Evolutionary conservation across 2,888 invertebrate genomes (phyloP).

Genomic region (Exephanes ischioxanthus): DNA sequence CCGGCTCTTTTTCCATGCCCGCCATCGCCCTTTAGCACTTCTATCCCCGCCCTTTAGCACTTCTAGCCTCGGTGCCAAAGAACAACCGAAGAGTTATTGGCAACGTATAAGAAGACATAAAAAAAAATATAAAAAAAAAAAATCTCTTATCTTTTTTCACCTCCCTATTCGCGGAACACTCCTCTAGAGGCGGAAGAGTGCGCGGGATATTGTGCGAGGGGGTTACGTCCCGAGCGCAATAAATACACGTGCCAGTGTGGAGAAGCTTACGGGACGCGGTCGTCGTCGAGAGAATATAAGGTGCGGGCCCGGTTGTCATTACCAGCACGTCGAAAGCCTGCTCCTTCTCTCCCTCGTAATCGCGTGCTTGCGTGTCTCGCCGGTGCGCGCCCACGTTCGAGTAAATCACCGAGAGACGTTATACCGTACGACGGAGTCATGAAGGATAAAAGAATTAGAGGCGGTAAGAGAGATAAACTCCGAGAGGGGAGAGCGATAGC

Average conservation of each 20-base stretch:
- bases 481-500: neutral
- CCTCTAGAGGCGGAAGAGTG: neutral
- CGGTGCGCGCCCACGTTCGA: conserved; percentile 42
- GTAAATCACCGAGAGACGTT: conserved; percentile 41
- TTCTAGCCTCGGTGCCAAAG: neutral
- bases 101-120: neutral
- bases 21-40: neutral
- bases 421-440: conserved; percentile 6
- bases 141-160: neutral
- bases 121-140: neutral
- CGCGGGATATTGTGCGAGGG: neutral
- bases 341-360: conserved; percentile 28
- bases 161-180: neutral
- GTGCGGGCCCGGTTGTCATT: conserved; percentile 36
- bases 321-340: conserved; percentile 24
- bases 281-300: neutral
- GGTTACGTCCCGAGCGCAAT: neutral
- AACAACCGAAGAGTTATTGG: conserved; percentile 2
- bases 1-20: neutral
- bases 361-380: conserved; percentile 24
- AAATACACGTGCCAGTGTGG: neutral
- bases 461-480: conserved; percentile 5
- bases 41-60: too few relatives aligned
- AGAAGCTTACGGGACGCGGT: neutral
- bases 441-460: conserved; percentile 19